Percentiles rank a stretch among this genome's conserved stretches.
These are phyloP conservation scores for Sebastes aleutianus DNA, from an alignment of 2,797 vertebrate genomes.

Conservation along the genomic window DNA sequence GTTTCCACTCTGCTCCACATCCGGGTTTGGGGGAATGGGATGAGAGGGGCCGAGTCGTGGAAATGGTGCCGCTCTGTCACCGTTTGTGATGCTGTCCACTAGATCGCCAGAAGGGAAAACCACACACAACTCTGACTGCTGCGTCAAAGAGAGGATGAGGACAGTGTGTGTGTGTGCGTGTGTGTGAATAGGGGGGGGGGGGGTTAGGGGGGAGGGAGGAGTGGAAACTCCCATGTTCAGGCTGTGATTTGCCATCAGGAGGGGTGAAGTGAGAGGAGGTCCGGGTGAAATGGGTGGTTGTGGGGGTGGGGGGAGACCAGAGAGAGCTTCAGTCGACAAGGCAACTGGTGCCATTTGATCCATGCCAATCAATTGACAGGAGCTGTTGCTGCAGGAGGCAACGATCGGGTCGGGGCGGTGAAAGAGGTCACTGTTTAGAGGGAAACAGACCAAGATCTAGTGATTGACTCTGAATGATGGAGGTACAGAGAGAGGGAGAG, in stretches of 20 bases:
- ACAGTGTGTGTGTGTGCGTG: slow-evolving; percentile 2
- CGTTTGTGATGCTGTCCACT: slow-evolving; percentile 44
- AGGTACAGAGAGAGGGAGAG: background rate
- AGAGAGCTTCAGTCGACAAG: slow-evolving; percentile 30
- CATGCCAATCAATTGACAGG: slow-evolving; percentile 30
- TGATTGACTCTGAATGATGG: background rate
- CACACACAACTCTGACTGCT: slow-evolving; percentile 33
- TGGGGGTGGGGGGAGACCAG: background rate
- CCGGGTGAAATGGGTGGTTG: background rate
- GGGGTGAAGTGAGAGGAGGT: slow-evolving; percentile 11
- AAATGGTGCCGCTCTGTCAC: slow-evolving; percentile 52
- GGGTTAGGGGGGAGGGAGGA: too few species aligned
- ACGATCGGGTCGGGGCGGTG: background rate
- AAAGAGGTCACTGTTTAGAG: background rate
- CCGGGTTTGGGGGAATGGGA: background rate
- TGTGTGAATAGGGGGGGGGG: background rate
- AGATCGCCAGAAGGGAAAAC: slow-evolving; percentile 47
- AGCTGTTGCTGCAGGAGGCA: slow-evolving; percentile 5
- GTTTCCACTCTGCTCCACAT: slow-evolving; percentile 41
- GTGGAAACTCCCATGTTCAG: slow-evolving; percentile 65
- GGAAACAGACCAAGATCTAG: background rate
- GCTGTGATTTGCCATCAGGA: slow-evolving; percentile 27
- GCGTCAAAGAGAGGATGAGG: slow-evolving; percentile 36
- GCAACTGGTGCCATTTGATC: slow-evolving; percentile 49
- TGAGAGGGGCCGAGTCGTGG: slow-evolving; percentile 11